Evolutionary conservation across 2,888 invertebrate species (phyloP), one percentile per base, ranked within the genome.

Genomic region (Hypena proboscidalis): DNA sequence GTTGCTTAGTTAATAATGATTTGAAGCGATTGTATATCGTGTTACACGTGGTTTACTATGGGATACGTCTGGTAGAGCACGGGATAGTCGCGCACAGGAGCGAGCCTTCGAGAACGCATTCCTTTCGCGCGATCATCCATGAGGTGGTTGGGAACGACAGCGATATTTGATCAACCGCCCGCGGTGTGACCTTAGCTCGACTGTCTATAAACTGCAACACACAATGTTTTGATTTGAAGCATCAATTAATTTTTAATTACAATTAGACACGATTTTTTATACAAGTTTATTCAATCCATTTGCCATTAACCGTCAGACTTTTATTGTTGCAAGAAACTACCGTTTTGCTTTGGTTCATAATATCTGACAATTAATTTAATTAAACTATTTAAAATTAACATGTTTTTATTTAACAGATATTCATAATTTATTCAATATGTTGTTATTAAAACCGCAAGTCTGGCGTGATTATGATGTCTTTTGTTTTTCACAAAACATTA

Each of bases 101-200:
- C 63, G 41, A 29, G 29, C 11, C 22, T 6, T 27, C 17, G 23
- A 22, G 9, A 13, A 30, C 32, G 9, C 80, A 58, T 84, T 74
- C 80, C 79, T 68, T 47, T 52, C 46, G 70, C 59, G 59, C 72
- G 72, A 64, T 77, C 74, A 67, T 58, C 80, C 80, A 73, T 81
- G 65, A 56, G 44, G 43, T 67, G 54, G 57, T 43, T 46, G 48
- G 62, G 57, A 55, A 37, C 58, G 83, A 82, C 83, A 78, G 75
- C 63, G 69, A 64, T 57, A 67, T 44, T 52, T 43, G 61, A 70
- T 65, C 54, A 39, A 27, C 21, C 26, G n/a, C 23, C 27, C 20
- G 19, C 13, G 9, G 13, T 14, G 11, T 40, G 20, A 23, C 20
- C 32, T 15, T 7, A 29, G 27, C 10, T 37, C 20, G 13, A 30